Conservation (phyloP, 2,888 invertebrate genomes). For the Hypercompe scribonia region DNA sequence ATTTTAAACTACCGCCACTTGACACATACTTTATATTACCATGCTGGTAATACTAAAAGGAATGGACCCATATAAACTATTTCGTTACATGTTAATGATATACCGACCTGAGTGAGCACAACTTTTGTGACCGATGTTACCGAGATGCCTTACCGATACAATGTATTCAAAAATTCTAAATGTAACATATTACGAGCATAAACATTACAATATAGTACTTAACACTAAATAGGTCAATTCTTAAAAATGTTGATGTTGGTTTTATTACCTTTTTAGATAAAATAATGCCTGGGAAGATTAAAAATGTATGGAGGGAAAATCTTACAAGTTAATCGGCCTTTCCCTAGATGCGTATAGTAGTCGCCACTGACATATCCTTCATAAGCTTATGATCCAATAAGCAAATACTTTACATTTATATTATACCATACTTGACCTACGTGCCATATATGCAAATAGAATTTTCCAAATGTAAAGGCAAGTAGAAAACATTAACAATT, state of each 20-base stretch:
- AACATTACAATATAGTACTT: slow-evolving; percentile 33
- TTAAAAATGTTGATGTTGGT: slow-evolving; percentile 33
- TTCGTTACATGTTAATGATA: not conserved
- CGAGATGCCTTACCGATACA: slow-evolving; percentile 9
- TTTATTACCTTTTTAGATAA: not conserved
- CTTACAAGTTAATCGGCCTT: not conserved
- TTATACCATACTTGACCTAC: not conserved
- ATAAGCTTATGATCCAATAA: not conserved
- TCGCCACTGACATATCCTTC: not conserved
- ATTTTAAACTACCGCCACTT: not conserved
- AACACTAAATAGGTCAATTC: slow-evolving; percentile 41
- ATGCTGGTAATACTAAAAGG: no score
- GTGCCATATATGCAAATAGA: not conserved
- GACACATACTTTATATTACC: not conserved
- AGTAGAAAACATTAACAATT: slow-evolving; percentile 41
- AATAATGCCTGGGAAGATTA: not conserved
- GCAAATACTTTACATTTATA: not conserved
- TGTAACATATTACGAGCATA: slow-evolving; percentile 48
- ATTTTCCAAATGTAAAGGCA: slow-evolving; percentile 22
- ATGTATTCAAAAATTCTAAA: slow-evolving; percentile 29
- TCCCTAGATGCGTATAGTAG: not conserved
- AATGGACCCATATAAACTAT: not conserved
- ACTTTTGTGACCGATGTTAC: slow-evolving; percentile 10
- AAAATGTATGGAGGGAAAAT: not conserved
- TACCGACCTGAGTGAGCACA: not conserved